Percentiles rank a stretch among this genome's conserved stretches.
Evolutionary conservation across 2,888 invertebrate species (phyloP).

Genomic region (Plebejus melissa): DNA sequence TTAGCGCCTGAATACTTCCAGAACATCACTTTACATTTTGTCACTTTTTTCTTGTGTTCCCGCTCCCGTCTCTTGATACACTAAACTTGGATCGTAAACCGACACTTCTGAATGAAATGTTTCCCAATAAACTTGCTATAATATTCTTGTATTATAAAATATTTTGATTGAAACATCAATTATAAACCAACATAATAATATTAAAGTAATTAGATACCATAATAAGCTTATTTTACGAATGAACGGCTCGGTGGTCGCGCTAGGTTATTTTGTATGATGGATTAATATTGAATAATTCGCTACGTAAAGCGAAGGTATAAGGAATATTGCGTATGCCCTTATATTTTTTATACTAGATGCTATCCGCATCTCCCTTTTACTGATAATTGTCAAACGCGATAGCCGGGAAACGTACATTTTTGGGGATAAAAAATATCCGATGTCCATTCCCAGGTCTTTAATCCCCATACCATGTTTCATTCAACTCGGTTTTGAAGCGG

Average conservation of each 20-base stretch:
- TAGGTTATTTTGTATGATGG: not conserved
- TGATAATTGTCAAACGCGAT: too few relatives aligned
- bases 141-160: not conserved
- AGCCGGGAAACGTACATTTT: too few relatives aligned
- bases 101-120: not conserved
- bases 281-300: not conserved
- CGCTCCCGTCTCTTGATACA: not conserved
- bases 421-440: too few relatives aligned
- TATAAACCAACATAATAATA: too few relatives aligned
- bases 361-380: too few relatives aligned
- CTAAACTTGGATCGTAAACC: not conserved
- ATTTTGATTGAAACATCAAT: not conserved
- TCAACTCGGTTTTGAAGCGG: too few relatives aligned
- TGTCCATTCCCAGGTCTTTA: too few relatives aligned
- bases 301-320: not conserved
- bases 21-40: constrained; percentile 1
- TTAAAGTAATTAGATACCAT: not conserved
- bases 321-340: too few relatives aligned
- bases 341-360: too few relatives aligned
- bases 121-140: too few relatives aligned
- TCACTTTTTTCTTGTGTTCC: not conserved
- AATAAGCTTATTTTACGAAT: not conserved
- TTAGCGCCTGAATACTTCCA: constrained; percentile 1
- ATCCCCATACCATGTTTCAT: too few relatives aligned
- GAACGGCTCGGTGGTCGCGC: not conserved